phyloP scores from a whole-genome alignment of 2,797 vertebrate genomes.

The Trichosurus vulpecula region DNA sequence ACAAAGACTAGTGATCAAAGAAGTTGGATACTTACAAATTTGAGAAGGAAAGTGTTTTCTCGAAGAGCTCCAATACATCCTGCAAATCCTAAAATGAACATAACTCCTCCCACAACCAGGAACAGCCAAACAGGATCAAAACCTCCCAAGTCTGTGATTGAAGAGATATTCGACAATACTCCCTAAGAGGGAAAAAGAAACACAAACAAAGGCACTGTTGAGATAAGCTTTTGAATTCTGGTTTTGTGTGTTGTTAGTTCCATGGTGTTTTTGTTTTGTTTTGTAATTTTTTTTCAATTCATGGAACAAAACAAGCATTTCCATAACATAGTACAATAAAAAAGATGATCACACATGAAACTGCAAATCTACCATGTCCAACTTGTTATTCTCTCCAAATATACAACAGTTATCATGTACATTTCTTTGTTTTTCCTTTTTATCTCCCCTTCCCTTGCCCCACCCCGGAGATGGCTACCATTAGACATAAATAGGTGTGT shows the following conservation, averaged over 20 bases:
- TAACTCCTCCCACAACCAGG: constrained; percentile 97
- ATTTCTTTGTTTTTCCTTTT: fast-evolving
- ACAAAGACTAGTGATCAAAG: neutral
- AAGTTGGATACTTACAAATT: constrained; percentile 91
- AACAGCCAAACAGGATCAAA: constrained; percentile 99
- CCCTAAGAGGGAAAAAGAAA: constrained; percentile 86
- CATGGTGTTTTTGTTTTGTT: neutral
- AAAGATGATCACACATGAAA: too few species aligned
- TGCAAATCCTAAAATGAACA: constrained; percentile 98
- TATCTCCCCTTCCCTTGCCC: neutral
- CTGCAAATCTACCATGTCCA: too few species aligned
- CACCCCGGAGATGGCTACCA: too few species aligned
- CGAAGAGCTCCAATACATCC: constrained; percentile 97
- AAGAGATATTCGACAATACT: constrained; percentile 98
- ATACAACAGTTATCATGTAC: neutral
- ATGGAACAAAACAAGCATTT: neutral
- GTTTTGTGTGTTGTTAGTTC: neutral
- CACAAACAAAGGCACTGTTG: neutral
- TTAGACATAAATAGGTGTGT: too few species aligned
- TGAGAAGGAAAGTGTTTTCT: constrained; percentile 98
- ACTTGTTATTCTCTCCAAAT: too few species aligned
- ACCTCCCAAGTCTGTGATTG: constrained; percentile 97
- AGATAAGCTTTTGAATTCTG: neutral
- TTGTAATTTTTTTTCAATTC: neutral
- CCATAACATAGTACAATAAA: too few species aligned